Conservation (phyloP, 2,797 vertebrate genomes). For the Poeciliopsis presidionis region DNA sequence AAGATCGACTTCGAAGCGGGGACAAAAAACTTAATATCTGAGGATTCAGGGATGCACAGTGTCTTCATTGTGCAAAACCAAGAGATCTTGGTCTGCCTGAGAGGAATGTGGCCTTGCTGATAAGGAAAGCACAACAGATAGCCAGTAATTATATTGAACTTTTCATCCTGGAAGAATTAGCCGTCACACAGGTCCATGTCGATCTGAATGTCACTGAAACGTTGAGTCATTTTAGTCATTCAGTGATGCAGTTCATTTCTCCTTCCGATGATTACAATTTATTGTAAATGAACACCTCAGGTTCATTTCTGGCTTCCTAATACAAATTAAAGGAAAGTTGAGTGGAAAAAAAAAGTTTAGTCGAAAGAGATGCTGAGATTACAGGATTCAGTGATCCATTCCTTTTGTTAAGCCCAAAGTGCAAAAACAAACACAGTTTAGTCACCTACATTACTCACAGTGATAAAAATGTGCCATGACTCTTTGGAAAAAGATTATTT, state of each 20-base stretch:
- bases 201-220: background rate
- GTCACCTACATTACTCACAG: background rate
- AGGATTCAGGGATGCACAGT: constrained; percentile 30
- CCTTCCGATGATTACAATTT: background rate
- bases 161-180: constrained; percentile 3
- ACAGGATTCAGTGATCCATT: background rate
- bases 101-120: constrained; percentile 72
- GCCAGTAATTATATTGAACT: constrained; percentile 26
- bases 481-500: background rate
- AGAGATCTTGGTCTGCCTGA: constrained; percentile 47
- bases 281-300: background rate
- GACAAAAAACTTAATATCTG: constrained; percentile 43
- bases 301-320: background rate
- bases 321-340: background rate
- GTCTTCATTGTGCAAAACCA: constrained; percentile 40
- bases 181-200: background rate
- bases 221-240: background rate
- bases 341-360: background rate
- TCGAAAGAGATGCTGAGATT: too few species aligned
- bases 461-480: background rate
- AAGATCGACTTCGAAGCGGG: constrained; percentile 20
- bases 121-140: constrained; percentile 50
- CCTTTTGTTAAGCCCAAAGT: background rate
- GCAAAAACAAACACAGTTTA: background rate
- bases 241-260: background rate